These are phyloP conservation scores for Phortica variegata DNA, from an alignment of 1,140 invertebrate species.

Conservation along the genomic window DNA sequence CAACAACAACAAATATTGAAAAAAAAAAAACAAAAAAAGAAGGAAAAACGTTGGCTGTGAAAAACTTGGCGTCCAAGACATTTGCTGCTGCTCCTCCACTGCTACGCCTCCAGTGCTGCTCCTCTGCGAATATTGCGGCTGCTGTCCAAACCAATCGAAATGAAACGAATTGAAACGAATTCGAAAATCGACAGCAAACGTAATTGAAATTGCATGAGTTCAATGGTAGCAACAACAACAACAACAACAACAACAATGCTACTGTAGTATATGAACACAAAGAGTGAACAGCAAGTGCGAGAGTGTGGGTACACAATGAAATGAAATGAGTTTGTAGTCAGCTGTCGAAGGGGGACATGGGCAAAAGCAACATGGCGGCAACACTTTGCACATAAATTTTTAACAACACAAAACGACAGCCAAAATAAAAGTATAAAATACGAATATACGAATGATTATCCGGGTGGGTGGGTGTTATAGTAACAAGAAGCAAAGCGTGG, in stretches of 20 bases:
- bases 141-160: constrained; percentile 26
- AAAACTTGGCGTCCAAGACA: too few species aligned
- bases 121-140: too few species aligned
- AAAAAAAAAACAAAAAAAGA: too few species aligned
- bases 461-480: too few species aligned
- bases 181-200: constrained; percentile 53
- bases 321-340: constrained; percentile 24
- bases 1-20: too few species aligned
- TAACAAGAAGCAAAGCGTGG: too few species aligned
- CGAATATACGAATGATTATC: too few species aligned
- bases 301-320: constrained; percentile 3
- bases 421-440: too few species aligned
- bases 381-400: constrained; percentile 43
- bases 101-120: too few species aligned
- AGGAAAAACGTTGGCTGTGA: too few species aligned
- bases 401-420: constrained; percentile 14
- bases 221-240: not conserved
- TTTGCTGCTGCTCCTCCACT: too few species aligned
- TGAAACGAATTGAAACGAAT: constrained; percentile 44
- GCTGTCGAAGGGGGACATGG: too few species aligned
- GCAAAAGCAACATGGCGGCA: not conserved
- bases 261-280: constrained; percentile 2
- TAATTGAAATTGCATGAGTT: constrained; percentile 51
- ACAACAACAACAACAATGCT: not conserved
- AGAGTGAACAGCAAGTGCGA: not conserved